Percentiles rank a stretch among this genome's conserved stretches.
These are phyloP conservation scores for Darevskia mixta DNA, from an alignment of 2,797 vertebrate genomes.

Conservation along the genomic window DNA sequence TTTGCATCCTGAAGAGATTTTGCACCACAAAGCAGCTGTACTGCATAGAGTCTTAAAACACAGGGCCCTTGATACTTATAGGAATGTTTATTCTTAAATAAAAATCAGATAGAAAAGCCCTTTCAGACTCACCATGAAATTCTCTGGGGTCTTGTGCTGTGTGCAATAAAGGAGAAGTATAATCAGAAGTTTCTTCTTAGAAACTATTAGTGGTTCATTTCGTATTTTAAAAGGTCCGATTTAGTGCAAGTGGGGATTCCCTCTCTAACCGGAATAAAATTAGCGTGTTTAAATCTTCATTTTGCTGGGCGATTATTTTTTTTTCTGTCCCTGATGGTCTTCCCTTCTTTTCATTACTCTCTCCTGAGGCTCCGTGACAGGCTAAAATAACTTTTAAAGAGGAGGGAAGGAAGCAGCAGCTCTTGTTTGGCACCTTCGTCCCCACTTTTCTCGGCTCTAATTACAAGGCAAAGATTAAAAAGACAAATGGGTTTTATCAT, in stretches of 20 bases:
- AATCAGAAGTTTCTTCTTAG: not conserved
- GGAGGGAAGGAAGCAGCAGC: conserved; percentile 48
- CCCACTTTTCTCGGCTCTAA: conserved; percentile 55
- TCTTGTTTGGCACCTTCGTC: conserved; percentile 47
- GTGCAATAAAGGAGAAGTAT: not conserved
- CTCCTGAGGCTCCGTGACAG: conserved; percentile 48
- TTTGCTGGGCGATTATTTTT: conserved; percentile 63
- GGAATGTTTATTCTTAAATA: not conserved
- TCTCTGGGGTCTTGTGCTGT: not conserved
- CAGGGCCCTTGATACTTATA: not conserved
- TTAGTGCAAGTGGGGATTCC: conserved; percentile 30
- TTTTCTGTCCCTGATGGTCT: conserved; percentile 61
- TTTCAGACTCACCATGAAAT: conserved; percentile 8
- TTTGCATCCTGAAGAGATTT: not conserved
- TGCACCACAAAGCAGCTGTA: not conserved
- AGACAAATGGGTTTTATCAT: conserved; percentile 65
- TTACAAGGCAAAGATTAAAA: conserved; percentile 62
- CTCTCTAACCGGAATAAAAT: conserved; percentile 50
- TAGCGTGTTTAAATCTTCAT: conserved; percentile 54
- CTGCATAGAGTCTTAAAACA: not conserved
- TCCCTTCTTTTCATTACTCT: conserved; percentile 55
- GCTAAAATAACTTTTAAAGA: conserved; percentile 58
- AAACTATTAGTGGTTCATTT: conserved; percentile 50
- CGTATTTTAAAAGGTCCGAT: conserved; percentile 27
- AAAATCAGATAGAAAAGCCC: not conserved